Evolutionary conservation across 2,113 vertebrate species (phyloP).

Genomic region (Megaptera novaeangliae): DNA sequence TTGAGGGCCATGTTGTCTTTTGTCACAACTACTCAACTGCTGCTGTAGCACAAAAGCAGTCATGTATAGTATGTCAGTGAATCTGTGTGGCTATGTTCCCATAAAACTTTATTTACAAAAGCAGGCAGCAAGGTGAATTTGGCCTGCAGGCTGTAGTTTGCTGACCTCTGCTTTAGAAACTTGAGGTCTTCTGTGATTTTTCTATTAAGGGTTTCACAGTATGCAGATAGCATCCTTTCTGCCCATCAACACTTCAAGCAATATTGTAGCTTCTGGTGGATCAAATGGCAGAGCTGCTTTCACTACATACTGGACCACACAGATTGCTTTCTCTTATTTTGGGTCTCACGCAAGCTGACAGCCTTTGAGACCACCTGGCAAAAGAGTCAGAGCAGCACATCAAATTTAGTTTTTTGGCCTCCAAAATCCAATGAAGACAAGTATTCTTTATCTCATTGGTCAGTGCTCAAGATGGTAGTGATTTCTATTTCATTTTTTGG

Average conservation of each 20-base stretch:
- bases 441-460: not conserved
- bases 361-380: not conserved
- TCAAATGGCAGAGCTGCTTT: not conserved
- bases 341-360: not conserved
- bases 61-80: not conserved
- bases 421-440: not conserved
- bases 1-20: not conserved
- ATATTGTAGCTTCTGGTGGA: not conserved
- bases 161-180: not conserved
- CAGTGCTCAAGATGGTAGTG: not conserved
- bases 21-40: not conserved
- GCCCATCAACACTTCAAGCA: not conserved
- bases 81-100: not conserved
- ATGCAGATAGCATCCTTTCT: not conserved
- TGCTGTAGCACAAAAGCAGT: not conserved
- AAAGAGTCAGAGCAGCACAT: not conserved
- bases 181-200: not conserved
- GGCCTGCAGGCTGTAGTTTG: not conserved
- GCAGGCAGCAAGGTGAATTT: not conserved
- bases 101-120: not conserved
- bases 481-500: not conserved
- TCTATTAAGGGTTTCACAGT: not conserved
- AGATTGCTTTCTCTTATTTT: not conserved
- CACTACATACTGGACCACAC: not conserved
- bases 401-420: not conserved